Conservation (phyloP, 1,140 invertebrate species). For the Caerostris darwini region DNA sequence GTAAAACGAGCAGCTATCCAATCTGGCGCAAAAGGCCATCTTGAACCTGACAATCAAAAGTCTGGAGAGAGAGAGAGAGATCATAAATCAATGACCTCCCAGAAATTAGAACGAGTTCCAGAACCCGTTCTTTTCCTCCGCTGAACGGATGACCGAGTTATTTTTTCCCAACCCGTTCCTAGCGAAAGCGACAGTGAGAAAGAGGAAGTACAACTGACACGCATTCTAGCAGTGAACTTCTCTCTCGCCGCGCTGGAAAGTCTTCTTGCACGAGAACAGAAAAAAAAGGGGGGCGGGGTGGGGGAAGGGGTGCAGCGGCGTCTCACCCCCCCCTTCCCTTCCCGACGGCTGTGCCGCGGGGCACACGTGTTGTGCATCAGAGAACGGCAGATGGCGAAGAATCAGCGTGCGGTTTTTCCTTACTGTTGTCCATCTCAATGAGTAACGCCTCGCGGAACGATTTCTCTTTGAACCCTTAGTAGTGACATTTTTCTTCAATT, state of each 20-base stretch:
- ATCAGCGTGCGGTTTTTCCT: too few relatives aligned
- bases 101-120: slow-evolving; percentile 25
- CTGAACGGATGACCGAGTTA: slow-evolving; percentile 39
- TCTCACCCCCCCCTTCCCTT: too few relatives aligned
- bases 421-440: too few relatives aligned
- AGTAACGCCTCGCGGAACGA: too few relatives aligned
- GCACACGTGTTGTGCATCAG: slow-evolving; percentile 67
- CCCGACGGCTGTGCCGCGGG: neutral
- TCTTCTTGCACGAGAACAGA: neutral
- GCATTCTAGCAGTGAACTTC: slow-evolving; percentile 56
- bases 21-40: neutral
- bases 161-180: neutral
- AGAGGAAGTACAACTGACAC: slow-evolving; percentile 18
- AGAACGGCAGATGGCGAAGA: neutral
- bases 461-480: neutral
- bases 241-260: neutral
- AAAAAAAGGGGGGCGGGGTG: too few relatives aligned
- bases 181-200: slow-evolving; percentile 53
- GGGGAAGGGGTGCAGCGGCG: too few relatives aligned
- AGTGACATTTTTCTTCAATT: too few relatives aligned
- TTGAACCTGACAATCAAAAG: slow-evolving; percentile 55
- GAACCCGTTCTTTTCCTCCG: slow-evolving; percentile 7
- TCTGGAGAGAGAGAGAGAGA: neutral
- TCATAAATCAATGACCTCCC: slow-evolving; percentile 39
- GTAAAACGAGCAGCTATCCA: too few relatives aligned